phyloP scores from a whole-genome alignment of 2,113 vertebrate species.

The Hucho hucho region DNA sequence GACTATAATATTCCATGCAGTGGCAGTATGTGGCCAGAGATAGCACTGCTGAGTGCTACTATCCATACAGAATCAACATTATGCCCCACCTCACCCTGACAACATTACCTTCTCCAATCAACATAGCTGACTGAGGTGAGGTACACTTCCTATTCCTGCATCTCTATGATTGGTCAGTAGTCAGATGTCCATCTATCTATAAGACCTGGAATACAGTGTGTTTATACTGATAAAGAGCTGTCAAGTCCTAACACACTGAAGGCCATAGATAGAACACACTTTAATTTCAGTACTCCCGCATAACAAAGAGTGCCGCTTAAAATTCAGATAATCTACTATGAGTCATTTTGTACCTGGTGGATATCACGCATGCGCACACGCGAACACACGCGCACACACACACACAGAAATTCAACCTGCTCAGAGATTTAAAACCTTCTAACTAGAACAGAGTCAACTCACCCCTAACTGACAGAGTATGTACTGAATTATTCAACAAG shows the following conservation, averaged over 20 bases:
- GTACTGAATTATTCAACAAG: slow-evolving; percentile 65
- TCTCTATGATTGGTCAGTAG: not conserved
- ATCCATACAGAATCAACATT: not conserved
- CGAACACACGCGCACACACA: not conserved
- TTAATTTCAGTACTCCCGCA: too few species aligned
- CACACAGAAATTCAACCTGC: slow-evolving; percentile 14
- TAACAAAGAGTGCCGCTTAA: too few species aligned
- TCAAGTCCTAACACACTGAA: not conserved
- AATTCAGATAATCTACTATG: too few species aligned
- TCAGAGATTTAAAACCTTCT: slow-evolving; percentile 10
- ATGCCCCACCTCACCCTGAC: not conserved
- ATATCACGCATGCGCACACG: not conserved
- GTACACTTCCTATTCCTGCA: not conserved
- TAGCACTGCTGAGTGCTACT: not conserved
- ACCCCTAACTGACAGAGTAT: slow-evolving; percentile 61
- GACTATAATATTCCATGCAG: not conserved
- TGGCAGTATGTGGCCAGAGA: not conserved
- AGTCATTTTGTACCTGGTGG: too few species aligned
- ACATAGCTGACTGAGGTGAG: not conserved
- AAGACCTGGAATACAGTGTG: not conserved
- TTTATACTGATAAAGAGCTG: not conserved
- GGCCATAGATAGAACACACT: too few species aligned
- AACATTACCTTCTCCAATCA: not conserved
- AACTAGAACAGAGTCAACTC: slow-evolving; percentile 55
- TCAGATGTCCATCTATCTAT: not conserved